phyloP scores from a whole-genome alignment of 2,113 vertebrate species.

The Orcinus orca region DNA sequence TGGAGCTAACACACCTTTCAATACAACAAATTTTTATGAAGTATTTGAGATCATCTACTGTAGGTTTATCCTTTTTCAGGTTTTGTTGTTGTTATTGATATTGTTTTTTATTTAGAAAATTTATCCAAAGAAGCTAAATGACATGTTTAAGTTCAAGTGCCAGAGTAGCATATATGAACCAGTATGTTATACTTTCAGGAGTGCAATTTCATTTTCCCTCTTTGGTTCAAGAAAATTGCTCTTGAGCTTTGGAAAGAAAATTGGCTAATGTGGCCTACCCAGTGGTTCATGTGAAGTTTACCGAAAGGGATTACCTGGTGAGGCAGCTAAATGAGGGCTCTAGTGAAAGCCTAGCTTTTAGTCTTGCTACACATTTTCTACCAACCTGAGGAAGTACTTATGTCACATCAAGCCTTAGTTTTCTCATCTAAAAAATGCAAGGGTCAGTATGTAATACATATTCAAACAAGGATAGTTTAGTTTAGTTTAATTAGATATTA shows the following conservation, averaged over 20 bases:
- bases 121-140: not conserved
- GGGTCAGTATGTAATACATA: accelerated
- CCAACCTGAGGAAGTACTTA: not conserved
- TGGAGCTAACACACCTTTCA: not conserved
- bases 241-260: not conserved
- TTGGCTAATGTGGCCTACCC: not conserved
- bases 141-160: not conserved
- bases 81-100: not conserved
- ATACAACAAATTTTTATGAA: not conserved
- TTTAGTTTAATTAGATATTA: not conserved
- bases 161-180: too few species aligned
- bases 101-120: not conserved
- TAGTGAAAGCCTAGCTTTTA: not conserved
- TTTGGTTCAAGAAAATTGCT: not conserved
- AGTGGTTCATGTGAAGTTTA: not conserved
- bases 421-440: not conserved
- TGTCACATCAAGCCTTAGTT: not conserved
- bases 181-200: not conserved
- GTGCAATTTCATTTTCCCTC: not conserved
- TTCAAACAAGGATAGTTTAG: not conserved
- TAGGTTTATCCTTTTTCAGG: not conserved
- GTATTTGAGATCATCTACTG: not conserved
- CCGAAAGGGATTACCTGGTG: not conserved
- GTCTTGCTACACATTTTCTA: not conserved
- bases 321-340: not conserved